Evolutionary conservation across 2,113 vertebrate genomes (phyloP), one percentile per base, ranked within the genome.

Genomic region (Triplophysa dalaica): DNA sequence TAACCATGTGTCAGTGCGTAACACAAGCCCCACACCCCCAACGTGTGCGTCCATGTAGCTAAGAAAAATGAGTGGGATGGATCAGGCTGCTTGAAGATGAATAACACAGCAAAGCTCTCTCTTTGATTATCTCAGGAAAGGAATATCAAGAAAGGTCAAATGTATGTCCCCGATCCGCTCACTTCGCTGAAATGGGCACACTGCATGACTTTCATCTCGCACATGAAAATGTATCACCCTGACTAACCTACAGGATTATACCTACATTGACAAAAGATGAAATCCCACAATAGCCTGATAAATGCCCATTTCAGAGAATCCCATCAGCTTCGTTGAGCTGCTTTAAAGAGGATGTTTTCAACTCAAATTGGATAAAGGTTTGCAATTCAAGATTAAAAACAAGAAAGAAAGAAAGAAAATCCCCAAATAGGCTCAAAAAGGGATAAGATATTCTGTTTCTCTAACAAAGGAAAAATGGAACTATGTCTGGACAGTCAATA

Each of bases 61-160:
- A 17, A 26, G 64, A 24, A 78, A 75, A 68, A 81, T 14, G 38
- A 81, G 70, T 52, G 70, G 68, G 70, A 67, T 0, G 78, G 60
- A 50, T 58, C 43, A 24, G 67, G 69, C 75, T 77, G 54, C 52
- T 26, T 54, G 22, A 68, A 81, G 73, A 82, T 72, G 21, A 58
- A 77, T 70, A 62, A 43, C 58, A 66, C n/a, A 77, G 69, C 62
- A 50, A 78, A 68, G 82, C 77, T 83, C 70, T 77, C 79, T 67
- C 41, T 54, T 82, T 74, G 52, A 77, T 84, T 77, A 61, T 76
- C 77, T 65, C 56, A 12, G 56, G 66, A 70, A 66, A 60, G 48
- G 60, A 78, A 77, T 81, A 77, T 3, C 5, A 63, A 63, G 80
- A 80, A 89, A 89, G 86, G 87, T 86, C 85, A 82, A 75, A 70